Percentiles rank a stretch among this genome's conserved stretches.
Conservation (phyloP, 2,797 vertebrate species). For the Allobates femoralis region DNA sequence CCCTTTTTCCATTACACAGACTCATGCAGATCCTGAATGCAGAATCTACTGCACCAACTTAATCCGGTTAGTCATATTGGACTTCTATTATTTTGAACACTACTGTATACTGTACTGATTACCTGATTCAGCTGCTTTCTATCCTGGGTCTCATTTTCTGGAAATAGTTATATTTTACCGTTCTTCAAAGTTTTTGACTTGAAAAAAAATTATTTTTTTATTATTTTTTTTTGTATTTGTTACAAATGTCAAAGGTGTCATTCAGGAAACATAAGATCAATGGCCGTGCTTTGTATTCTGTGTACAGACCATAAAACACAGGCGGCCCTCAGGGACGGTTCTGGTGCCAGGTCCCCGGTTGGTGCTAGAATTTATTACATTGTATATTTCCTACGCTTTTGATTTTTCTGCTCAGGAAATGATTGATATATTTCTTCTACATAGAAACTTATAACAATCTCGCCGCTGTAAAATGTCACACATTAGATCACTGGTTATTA, state of each 20-base stretch:
- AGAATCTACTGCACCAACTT: too few relatives aligned
- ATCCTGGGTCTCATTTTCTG: neutral
- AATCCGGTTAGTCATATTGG: too few relatives aligned
- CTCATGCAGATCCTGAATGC: too few relatives aligned
- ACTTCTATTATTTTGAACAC: too few relatives aligned
- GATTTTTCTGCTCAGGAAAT: constrained; percentile 26
- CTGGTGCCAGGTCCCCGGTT: constrained; percentile 11
- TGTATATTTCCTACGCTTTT: constrained; percentile 24
- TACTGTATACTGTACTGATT: too few relatives aligned
- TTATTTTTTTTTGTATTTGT: neutral
- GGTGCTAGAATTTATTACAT: constrained; percentile 4
- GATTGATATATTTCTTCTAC: constrained; percentile 28
- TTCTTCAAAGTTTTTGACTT: neutral
- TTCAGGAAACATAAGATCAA: constrained; percentile 39
- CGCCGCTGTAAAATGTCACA: neutral
- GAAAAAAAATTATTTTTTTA: neutral
- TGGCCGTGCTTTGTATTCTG: constrained; percentile 30
- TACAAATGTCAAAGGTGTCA: constrained; percentile 23
- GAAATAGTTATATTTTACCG: neutral
- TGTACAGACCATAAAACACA: constrained; percentile 31
- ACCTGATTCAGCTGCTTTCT: neutral
- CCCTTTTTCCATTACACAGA: too few relatives aligned
- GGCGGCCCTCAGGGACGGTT: neutral
- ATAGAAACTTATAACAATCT: neutral
- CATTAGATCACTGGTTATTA: neutral